Percentiles rank a stretch among this genome's conserved stretches.
Conservation (phyloP, 2,888 invertebrate genomes). For the Zonitis immaculata region DNA sequence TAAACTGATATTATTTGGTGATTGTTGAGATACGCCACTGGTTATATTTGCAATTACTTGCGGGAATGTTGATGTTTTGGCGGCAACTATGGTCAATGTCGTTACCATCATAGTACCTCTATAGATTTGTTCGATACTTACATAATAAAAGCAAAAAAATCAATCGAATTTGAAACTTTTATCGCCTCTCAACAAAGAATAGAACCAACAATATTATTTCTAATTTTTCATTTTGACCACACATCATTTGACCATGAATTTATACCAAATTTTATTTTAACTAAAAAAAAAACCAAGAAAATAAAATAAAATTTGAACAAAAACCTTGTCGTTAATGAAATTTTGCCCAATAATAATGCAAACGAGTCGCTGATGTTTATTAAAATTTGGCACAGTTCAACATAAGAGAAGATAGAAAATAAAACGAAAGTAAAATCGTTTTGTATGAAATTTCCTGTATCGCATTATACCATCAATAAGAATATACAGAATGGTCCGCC, state of each 20-base stretch:
- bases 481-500: too few relatives aligned
- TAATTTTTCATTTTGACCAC: neutral
- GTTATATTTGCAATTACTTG: constrained; percentile 32
- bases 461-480: too few relatives aligned
- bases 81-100: constrained; percentile 39
- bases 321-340: too few relatives aligned
- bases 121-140: constrained; percentile 12
- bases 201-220: too few relatives aligned
- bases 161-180: neutral
- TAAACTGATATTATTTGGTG: too few relatives aligned
- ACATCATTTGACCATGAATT: neutral
- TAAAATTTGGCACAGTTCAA: constrained; percentile 18
- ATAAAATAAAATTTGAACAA: too few relatives aligned
- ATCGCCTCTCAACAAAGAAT: neutral
- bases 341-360: too few relatives aligned
- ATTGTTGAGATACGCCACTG: constrained; percentile 17
- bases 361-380: constrained; percentile 15
- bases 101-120: constrained; percentile 21
- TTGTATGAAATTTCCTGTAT: constrained; percentile 1
- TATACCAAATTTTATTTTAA: neutral
- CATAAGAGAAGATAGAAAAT: constrained; percentile 6
- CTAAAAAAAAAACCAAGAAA: too few relatives aligned
- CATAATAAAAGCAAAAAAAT: constrained; percentile 11
- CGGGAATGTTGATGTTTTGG: constrained; percentile 39
- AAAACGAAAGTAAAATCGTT: constrained; percentile 36